Conservation (phyloP, 2,113 vertebrate species). For the Probosciger aterrimus region DNA sequence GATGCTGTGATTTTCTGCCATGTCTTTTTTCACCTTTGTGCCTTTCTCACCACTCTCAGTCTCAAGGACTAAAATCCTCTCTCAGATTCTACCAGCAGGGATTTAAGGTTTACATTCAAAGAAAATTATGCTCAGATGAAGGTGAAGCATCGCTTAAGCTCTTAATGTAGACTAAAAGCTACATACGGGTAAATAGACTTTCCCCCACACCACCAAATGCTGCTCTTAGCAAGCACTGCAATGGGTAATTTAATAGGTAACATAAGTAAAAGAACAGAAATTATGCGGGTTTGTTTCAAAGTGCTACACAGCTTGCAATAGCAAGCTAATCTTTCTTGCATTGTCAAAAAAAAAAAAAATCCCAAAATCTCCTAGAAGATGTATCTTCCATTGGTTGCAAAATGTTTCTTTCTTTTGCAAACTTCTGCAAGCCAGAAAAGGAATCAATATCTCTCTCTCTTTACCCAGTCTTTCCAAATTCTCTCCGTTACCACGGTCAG, state of each 20-base stretch:
- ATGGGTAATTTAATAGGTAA: background rate
- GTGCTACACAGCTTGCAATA: background rate
- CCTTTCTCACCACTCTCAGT: background rate
- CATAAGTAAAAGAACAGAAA: background rate
- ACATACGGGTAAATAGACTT: background rate
- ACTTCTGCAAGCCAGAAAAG: background rate
- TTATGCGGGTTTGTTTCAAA: background rate
- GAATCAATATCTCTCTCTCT: background rate
- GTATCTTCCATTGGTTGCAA: background rate
- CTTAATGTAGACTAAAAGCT: background rate
- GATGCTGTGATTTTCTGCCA: constrained; percentile 3
- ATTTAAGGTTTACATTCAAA: constrained; percentile 29
- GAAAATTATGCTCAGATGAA: constrained; percentile 27
- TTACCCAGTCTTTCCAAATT: background rate
- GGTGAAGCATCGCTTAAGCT: background rate
- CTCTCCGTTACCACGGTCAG: background rate
- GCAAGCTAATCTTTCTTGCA: background rate
- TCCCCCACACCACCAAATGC: background rate
- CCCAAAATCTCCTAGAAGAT: background rate
- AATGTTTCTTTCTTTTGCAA: background rate
- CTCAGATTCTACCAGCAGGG: background rate
- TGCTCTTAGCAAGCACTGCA: background rate
- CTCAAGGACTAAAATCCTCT: background rate
- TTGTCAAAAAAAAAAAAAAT: background rate
- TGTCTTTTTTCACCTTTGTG: constrained; percentile 12